Percentiles rank a stretch among this genome's conserved stretches.
Evolutionary conservation across 2,888 invertebrate genomes (phyloP).

Genomic region (Pachymerium ferrugineum): DNA sequence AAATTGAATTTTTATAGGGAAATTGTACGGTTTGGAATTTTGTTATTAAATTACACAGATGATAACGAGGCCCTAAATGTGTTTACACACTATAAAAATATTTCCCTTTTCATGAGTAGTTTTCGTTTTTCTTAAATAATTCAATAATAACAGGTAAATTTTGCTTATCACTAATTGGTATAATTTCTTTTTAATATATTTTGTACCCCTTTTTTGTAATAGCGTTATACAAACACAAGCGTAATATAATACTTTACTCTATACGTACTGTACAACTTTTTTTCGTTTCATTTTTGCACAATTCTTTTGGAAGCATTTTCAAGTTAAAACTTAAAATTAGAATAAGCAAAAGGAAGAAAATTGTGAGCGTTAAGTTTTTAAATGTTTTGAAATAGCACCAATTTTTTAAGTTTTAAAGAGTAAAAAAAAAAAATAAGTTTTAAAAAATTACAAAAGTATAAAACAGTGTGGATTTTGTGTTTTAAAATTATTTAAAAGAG

Average conservation of each 20-base stretch:
- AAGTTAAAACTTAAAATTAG: no score
- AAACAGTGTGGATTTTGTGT: no score
- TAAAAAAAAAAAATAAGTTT: background rate
- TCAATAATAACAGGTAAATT: conserved; percentile 5
- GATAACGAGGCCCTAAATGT: background rate
- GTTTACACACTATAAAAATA: background rate
- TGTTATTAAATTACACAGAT: no score
- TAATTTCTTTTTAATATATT: background rate
- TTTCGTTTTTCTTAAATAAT: background rate
- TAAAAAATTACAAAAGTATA: background rate
- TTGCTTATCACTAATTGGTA: background rate
- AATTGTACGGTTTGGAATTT: background rate
- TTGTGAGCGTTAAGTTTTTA: background rate
- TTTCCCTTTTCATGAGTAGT: background rate
- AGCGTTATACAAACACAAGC: conserved; percentile 7
- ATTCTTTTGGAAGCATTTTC: conserved; percentile 12
- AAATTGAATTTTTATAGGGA: background rate
- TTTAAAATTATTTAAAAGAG: no score
- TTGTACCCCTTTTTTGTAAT: background rate
- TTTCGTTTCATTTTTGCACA: background rate
- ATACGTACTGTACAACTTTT: background rate
- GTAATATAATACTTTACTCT: conserved; percentile 13
- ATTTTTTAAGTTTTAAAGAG: background rate
- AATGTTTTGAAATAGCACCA: background rate
- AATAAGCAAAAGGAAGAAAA: background rate